Evolutionary conservation across 2,797 vertebrate species (phyloP).

Genomic region (Rachycentron canadum): DNA sequence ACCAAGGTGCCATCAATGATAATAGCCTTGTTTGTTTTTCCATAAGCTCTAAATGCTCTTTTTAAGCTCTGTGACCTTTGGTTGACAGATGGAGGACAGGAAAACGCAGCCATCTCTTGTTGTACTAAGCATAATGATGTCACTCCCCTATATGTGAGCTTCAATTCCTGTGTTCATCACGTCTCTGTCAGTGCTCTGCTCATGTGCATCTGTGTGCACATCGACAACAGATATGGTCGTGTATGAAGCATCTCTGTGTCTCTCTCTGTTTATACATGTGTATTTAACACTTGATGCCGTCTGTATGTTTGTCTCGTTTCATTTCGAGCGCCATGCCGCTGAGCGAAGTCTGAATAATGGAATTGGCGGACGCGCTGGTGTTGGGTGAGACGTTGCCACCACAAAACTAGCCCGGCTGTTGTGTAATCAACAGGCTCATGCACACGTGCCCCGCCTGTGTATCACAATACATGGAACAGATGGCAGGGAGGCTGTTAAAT

Average conservation of each 20-base stretch:
- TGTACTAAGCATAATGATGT: conserved; percentile 39
- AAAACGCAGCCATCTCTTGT: conserved; percentile 38
- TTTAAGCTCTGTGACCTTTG: conserved; percentile 58
- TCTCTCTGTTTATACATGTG: conserved; percentile 43
- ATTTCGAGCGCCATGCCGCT: conserved; percentile 6
- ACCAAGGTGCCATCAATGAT: conserved; percentile 37
- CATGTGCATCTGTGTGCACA: background rate
- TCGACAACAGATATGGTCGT: background rate
- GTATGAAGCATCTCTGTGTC: background rate
- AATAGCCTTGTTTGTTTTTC: conserved; percentile 68
- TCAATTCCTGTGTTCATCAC: conserved; percentile 16
- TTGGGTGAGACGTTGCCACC: conserved; percentile 62
- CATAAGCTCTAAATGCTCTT: conserved; percentile 47
- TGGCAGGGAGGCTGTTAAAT: conserved; percentile 82
- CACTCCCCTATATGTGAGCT: conserved; percentile 5
- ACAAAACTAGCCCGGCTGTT: conserved; percentile 57
- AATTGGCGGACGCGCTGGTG: conserved; percentile 40
- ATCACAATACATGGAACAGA: conserved; percentile 83
- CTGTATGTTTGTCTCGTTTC: conserved; percentile 36
- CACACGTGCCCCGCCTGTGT: conserved; percentile 64
- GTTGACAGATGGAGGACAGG: conserved; percentile 51
- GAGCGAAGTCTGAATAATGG: conserved; percentile 73
- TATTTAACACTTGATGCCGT: conserved; percentile 48
- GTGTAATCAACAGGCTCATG: conserved; percentile 78
- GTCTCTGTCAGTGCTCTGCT: background rate